phyloP scores from a whole-genome alignment of 2,113 vertebrate species.

The Morone chrysops region DNA sequence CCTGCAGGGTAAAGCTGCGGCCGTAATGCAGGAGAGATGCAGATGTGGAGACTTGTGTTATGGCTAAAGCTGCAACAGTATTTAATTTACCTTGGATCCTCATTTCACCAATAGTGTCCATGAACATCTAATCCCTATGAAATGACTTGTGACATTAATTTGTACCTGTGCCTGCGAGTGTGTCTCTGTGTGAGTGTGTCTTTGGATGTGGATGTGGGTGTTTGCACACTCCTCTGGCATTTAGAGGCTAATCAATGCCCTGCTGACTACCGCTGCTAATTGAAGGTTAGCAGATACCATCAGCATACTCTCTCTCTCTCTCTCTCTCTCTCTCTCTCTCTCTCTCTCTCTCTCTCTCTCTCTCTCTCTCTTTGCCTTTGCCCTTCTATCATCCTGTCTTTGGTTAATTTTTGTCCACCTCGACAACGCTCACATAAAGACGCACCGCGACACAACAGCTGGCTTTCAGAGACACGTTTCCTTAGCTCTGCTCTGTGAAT shows the following conservation, averaged over 20 bases:
- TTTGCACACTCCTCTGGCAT: conserved; percentile 79
- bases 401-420: conserved; percentile 59
- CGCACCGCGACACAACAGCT: background rate
- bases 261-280: conserved; percentile 83
- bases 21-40: background rate
- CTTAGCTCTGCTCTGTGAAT: background rate
- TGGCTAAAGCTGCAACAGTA: background rate
- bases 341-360: conserved; percentile 42
- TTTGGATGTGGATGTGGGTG: conserved; percentile 35
- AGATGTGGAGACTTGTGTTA: background rate
- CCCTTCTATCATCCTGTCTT: conserved; percentile 61
- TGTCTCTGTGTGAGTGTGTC: conserved; percentile 13
- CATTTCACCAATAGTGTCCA: background rate
- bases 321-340: conserved; percentile 27
- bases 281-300: conserved; percentile 86
- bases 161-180: background rate
- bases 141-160: background rate
- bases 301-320: conserved; percentile 60
- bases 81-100: background rate
- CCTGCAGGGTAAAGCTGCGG: background rate
- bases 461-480: background rate
- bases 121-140: background rate
- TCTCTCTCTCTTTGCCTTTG: conserved; percentile 14
- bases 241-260: conserved; percentile 84
- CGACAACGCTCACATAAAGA: background rate